Percentiles rank a stretch among this genome's conserved stretches.
Conservation (phyloP, 2,797 vertebrate species). For the Pteropus rufus region DNA sequence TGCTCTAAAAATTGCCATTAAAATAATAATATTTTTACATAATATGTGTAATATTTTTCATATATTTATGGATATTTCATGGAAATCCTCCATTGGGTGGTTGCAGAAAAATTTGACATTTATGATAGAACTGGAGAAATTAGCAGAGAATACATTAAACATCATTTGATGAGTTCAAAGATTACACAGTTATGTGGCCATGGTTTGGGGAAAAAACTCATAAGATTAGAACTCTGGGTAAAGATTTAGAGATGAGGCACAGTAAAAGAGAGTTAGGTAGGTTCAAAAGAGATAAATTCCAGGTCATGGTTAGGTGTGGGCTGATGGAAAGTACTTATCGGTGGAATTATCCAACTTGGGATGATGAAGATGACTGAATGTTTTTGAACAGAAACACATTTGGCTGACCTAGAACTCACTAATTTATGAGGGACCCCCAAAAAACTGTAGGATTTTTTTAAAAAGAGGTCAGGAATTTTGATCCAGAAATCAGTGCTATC, state of each 20-base stretch:
- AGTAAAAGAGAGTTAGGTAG: background rate
- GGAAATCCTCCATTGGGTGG: background rate
- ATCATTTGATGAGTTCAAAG: background rate
- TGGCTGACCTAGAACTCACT: background rate
- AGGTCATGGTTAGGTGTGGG: background rate
- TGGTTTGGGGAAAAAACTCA: background rate
- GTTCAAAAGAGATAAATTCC: background rate
- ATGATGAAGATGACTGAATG: background rate
- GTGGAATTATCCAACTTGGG: background rate
- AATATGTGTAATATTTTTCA: background rate
- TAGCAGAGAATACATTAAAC: background rate
- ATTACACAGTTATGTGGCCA: background rate
- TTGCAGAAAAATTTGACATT: background rate
- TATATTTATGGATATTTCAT: background rate
- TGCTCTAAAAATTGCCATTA: background rate
- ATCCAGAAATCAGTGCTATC: background rate
- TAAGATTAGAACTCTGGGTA: background rate
- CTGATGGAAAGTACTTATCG: background rate
- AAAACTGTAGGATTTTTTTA: background rate
- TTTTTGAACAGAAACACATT: background rate
- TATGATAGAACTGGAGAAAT: background rate
- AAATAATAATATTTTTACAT: background rate
- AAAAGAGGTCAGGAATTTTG: background rate
- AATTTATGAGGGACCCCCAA: background rate
- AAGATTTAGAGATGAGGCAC: background rate